Conservation (phyloP, 1,140 invertebrate species). For the Bombus huntii region DNA sequence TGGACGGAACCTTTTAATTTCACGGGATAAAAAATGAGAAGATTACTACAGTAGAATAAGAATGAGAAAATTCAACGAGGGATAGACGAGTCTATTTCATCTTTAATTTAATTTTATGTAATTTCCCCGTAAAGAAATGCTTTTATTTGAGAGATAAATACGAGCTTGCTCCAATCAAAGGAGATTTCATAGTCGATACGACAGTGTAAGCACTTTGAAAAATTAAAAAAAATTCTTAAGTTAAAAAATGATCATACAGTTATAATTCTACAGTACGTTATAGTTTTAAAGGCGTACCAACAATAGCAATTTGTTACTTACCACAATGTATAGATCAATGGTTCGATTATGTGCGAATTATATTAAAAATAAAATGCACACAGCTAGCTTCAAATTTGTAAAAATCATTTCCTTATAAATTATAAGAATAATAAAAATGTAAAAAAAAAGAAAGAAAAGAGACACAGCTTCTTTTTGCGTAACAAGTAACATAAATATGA, state of each 20-base stretch:
- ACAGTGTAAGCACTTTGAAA: too few species aligned
- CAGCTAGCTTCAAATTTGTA: background rate
- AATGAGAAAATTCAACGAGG: too few species aligned
- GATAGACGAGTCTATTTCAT: too few species aligned
- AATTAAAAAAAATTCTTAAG: background rate
- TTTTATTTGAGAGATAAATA: too few species aligned
- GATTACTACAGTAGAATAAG: too few species aligned
- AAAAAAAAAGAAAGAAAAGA: background rate
- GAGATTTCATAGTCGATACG: too few species aligned
- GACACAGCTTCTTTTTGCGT: background rate
- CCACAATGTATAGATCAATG: background rate
- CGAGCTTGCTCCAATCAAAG: too few species aligned
- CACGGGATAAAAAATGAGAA: too few species aligned
- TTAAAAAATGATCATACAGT: background rate
- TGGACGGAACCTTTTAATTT: too few species aligned
- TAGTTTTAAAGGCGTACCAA: background rate
- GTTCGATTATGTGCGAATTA: background rate
- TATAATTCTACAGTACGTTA: background rate
- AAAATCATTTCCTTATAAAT: too few species aligned
- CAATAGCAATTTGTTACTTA: background rate
- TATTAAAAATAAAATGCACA: background rate
- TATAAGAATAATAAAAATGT: background rate
- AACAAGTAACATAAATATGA: background rate
- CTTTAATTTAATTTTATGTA: too few species aligned
- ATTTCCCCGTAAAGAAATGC: too few species aligned